These are phyloP conservation scores for Trichonephila clavata DNA, from an alignment of 1,140 invertebrate species.

Conservation along the genomic window DNA sequence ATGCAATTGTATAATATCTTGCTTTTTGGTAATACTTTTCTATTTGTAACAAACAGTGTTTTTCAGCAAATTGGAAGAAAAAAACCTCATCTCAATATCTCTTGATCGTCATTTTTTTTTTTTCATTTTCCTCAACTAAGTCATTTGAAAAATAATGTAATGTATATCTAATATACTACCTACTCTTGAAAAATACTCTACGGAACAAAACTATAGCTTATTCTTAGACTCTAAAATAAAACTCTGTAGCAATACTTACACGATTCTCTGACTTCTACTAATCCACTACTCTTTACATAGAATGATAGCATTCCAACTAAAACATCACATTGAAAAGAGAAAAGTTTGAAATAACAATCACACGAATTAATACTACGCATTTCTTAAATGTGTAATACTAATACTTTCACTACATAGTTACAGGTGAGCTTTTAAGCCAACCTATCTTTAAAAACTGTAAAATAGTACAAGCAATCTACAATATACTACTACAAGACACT, in stretches of 20 bases:
- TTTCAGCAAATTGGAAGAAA: too few species aligned
- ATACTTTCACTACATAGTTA: background rate
- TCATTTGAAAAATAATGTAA: too few species aligned
- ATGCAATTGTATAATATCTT: too few species aligned
- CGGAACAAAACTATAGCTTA: background rate
- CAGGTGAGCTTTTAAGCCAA: slow-evolving; percentile 5
- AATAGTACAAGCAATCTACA: background rate
- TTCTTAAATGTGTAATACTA: background rate
- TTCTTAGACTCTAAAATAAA: slow-evolving; percentile 6
- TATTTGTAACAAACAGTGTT: too few species aligned
- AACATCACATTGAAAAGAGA: slow-evolving; percentile 46
- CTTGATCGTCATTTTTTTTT: too few species aligned
- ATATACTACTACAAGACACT: background rate
- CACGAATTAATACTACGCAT: background rate
- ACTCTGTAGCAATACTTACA: slow-evolving; percentile 49
- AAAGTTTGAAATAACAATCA: slow-evolving; percentile 41
- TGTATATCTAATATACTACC: too few species aligned
- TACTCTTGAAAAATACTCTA: too few species aligned
- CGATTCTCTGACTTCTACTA: slow-evolving; percentile 44
- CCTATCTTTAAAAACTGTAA: background rate
- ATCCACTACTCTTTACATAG: slow-evolving; percentile 53
- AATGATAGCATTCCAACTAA: slow-evolving; percentile 54
- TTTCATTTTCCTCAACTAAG: too few species aligned
- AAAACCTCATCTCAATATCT: too few species aligned
- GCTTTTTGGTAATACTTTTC: too few species aligned